A percentile compares a stretch with the other conserved stretches of the same genome.
These are phyloP conservation scores for Drosophila burlai DNA, from an alignment of 1,140 invertebrate species.

Conservation along the genomic window DNA sequence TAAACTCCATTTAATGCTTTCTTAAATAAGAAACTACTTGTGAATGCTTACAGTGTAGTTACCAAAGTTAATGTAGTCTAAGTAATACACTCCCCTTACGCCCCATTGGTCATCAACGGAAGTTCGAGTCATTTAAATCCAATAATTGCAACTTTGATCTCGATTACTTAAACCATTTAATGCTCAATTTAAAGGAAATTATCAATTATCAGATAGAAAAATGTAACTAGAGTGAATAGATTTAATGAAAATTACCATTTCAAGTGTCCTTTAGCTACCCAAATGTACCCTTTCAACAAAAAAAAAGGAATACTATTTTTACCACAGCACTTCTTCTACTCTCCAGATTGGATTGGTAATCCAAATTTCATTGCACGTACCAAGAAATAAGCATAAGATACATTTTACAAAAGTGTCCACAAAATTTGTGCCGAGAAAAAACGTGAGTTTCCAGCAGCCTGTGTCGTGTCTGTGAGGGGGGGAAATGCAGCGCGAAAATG, in stretches of 20 bases:
- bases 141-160: slow-evolving; percentile 29
- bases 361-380: slow-evolving; percentile 52
- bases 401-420: slow-evolving; percentile 51
- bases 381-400: slow-evolving; percentile 66
- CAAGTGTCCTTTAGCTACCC: neutral
- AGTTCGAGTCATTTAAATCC: slow-evolving; percentile 69
- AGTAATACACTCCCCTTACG: slow-evolving; percentile 36
- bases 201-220: slow-evolving; percentile 35
- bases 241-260: neutral
- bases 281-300: neutral
- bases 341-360: slow-evolving; percentile 28
- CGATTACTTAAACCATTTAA: slow-evolving; percentile 21
- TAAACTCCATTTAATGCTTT: neutral
- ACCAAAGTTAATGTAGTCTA: neutral
- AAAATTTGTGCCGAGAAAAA: slow-evolving; percentile 46
- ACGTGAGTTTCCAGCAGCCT: slow-evolving; percentile 3
- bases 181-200: slow-evolving; percentile 67
- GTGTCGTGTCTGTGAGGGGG: neutral
- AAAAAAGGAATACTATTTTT: slow-evolving; percentile 10
- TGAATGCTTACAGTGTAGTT: neutral
- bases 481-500: slow-evolving; percentile 60
- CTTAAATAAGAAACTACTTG: neutral
- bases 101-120: slow-evolving; percentile 78
- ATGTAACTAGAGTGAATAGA: neutral
- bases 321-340: neutral